A percentile compares a stretch with the other conserved stretches of the same genome.
Evolutionary conservation across 2,113 vertebrate genomes (phyloP).

Genomic region (Hippolais icterina): DNA sequence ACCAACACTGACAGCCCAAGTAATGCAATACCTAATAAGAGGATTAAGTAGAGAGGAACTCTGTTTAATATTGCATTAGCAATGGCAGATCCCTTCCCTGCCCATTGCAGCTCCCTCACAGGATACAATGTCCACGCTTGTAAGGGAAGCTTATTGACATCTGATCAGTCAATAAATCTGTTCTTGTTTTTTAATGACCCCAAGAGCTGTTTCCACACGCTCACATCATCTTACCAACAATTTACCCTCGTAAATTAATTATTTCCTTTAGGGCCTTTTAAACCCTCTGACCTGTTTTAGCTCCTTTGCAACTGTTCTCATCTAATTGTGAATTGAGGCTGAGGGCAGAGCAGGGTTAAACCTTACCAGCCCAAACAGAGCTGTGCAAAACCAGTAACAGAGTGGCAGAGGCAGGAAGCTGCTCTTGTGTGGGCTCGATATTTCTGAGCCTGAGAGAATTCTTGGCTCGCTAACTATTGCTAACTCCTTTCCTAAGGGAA

Average conservation of each 20-base stretch:
- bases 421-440: neutral
- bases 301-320: neutral
- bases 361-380: neutral
- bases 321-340: neutral
- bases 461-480: no score
- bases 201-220: neutral
- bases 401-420: neutral
- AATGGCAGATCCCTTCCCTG: neutral
- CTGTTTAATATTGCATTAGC: conserved; percentile 57
- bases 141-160: conserved; percentile 52
- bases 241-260: conserved; percentile 37
- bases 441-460: no score
- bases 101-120: neutral
- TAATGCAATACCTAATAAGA: conserved; percentile 55
- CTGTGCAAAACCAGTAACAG: neutral
- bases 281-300: neutral
- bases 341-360: neutral
- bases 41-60: conserved; percentile 59
- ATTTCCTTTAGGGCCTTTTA: neutral
- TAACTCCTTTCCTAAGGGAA: no score
- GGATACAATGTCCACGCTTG: conserved; percentile 2
- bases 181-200: conserved; percentile 31
- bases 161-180: conserved; percentile 29
- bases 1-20: neutral
- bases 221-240: conserved; percentile 18